A percentile compares a stretch with the other conserved stretches of the same genome.
These are phyloP conservation scores for Ametastegia equiseti DNA, from an alignment of 2,888 invertebrate species.

Conservation along the genomic window DNA sequence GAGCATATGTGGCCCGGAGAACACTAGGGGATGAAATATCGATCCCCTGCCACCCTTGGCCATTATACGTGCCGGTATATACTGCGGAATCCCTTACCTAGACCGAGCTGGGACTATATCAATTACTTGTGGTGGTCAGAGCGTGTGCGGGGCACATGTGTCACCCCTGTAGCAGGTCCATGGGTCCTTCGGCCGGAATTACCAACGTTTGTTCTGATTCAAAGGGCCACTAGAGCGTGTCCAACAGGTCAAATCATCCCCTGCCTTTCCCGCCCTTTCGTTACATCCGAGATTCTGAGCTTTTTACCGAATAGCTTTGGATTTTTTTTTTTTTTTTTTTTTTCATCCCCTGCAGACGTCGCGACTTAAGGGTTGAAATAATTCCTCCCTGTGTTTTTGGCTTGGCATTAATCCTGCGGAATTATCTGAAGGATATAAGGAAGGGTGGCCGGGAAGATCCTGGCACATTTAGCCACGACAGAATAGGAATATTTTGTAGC, in stretches of 20 bases:
- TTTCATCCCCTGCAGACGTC: neutral
- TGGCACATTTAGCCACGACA: no score
- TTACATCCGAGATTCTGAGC: no score
- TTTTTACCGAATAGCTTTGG: no score
- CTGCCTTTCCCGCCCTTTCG: neutral
- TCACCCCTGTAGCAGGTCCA: conserved; percentile 54
- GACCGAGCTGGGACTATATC: conserved; percentile 67
- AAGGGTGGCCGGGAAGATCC: no score
- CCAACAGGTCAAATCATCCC: conserved; percentile 14
- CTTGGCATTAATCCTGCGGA: no score
- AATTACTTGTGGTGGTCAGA: conserved; percentile 66
- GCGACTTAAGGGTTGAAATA: no score
- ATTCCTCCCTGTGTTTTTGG: neutral
- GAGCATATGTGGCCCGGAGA: neutral
- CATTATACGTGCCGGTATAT: neutral
- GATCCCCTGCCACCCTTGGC: conserved; percentile 57
- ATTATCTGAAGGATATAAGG: no score
- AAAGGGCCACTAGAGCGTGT: neutral
- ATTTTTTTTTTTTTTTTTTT: neutral
- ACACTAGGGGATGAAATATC: conserved; percentile 60
- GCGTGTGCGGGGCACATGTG: conserved; percentile 56
- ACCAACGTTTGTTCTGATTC: conserved; percentile 31
- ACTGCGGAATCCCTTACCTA: conserved; percentile 12
- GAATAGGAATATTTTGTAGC: neutral
- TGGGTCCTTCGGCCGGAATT: neutral